Conservation (phyloP, 1,140 invertebrate genomes). For the Varroa destructor region DNA sequence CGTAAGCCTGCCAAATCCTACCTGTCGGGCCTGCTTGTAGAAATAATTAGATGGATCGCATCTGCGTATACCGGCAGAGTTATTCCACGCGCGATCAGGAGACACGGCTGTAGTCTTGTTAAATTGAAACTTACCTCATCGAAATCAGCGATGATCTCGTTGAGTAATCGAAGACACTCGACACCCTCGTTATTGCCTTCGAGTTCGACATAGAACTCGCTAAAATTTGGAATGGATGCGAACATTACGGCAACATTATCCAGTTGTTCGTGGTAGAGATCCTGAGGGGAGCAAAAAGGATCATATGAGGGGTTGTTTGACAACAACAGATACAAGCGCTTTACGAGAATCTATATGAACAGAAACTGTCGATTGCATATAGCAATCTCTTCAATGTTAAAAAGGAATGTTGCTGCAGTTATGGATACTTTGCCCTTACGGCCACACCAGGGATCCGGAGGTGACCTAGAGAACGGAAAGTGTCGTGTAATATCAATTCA, state of each 20-base stretch:
- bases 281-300: conserved; percentile 43
- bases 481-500: too few species aligned
- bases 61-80: too few species aligned
- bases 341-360: conserved; percentile 9
- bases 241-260: conserved; percentile 92
- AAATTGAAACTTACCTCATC: conserved; percentile 60
- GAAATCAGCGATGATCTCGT: conserved; percentile 97
- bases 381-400: conserved; percentile 1
- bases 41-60: too few species aligned
- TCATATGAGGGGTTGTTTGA: neutral
- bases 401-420: too few species aligned
- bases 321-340: neutral
- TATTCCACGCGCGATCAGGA: too few species aligned
- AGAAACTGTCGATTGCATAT: conserved; percentile 23
- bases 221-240: conserved; percentile 95
- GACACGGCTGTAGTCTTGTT: too few species aligned
- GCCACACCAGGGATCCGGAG: too few species aligned
- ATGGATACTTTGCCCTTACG: too few species aligned
- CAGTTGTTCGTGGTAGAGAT: conserved; percentile 87
- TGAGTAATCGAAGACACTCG: conserved; percentile 81
- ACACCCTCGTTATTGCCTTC: conserved; percentile 92
- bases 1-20: too few species aligned
- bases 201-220: conserved; percentile 93
- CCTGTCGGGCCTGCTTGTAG: too few species aligned
- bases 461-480: too few species aligned